Conservation (phyloP, 2,113 vertebrate species). For the Pachycephala philippinensis region DNA sequence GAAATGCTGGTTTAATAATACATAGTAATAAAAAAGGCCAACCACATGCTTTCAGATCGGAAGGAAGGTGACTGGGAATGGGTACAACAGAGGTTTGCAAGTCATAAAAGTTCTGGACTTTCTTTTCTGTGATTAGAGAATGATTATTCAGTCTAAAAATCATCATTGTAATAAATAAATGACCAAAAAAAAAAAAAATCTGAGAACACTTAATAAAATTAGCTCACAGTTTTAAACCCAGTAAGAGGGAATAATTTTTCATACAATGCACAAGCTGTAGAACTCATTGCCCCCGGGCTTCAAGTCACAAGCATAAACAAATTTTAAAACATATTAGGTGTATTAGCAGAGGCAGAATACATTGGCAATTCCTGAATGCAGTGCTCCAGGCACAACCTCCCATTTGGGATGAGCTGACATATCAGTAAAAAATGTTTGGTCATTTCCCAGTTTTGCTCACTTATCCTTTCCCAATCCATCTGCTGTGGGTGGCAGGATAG, state of each 20-base stretch:
- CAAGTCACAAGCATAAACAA: neutral
- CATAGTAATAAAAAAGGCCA: slow-evolving; percentile 26
- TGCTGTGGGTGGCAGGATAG: neutral
- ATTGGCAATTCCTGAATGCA: neutral
- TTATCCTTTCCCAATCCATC: neutral
- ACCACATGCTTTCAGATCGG: neutral
- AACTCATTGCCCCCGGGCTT: neutral
- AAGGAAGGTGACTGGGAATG: neutral
- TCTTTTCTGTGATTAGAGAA: neutral
- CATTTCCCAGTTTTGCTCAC: neutral
- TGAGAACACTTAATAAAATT: neutral
- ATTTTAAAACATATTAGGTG: neutral
- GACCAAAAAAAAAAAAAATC: neutral
- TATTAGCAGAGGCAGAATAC: neutral
- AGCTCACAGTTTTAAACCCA: neutral
- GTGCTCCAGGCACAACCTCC: neutral
- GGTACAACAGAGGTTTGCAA: slow-evolving; percentile 1
- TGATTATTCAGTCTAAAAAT: neutral
- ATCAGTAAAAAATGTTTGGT: neutral
- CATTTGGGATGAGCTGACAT: neutral
- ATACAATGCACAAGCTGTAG: neutral
- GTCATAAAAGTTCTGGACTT: slow-evolving; percentile 25
- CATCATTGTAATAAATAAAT: neutral
- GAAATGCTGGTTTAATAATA: slow-evolving; percentile 44
- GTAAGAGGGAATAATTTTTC: neutral